Evolutionary conservation across 2,888 invertebrate species (phyloP).

Genomic region (Beris morrisii): DNA sequence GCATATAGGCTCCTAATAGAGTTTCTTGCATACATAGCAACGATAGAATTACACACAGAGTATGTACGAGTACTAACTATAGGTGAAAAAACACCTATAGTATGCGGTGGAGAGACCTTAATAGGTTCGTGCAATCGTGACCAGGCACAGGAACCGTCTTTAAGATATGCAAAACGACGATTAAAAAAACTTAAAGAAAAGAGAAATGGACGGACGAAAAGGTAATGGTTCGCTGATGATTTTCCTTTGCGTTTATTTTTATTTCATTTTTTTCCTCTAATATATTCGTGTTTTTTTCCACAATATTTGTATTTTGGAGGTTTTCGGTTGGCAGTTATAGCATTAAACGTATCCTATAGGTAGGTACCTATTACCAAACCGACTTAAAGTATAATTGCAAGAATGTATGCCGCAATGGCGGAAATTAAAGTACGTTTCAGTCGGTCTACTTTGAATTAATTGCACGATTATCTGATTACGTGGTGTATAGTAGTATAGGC

Average conservation of each 20-base stretch:
- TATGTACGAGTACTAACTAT: too few species aligned
- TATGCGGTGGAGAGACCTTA: background rate
- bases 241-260: conserved; percentile 25
- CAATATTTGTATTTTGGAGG: conserved; percentile 19
- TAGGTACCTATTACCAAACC: conserved; percentile 8
- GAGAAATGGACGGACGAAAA: conserved; percentile 18
- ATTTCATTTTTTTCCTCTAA: background rate
- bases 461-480: conserved; percentile 33
- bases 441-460: conserved; percentile 37
- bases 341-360: background rate
- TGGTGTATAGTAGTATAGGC: too few species aligned
- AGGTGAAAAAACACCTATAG: too few species aligned
- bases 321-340: conserved; percentile 25
- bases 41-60: too few species aligned
- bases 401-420: conserved; percentile 31
- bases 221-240: conserved; percentile 31
- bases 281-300: too few species aligned
- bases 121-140: conserved; percentile 24
- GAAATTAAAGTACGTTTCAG: conserved; percentile 37
- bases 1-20: too few species aligned
- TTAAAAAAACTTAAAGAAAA: conserved; percentile 8
- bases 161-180: background rate
- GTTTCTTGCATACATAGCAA: too few species aligned
- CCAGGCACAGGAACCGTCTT: conserved; percentile 4
- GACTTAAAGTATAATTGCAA: background rate